Conservation (phyloP, 2,113 vertebrate species). For the Mobula birostris region DNA sequence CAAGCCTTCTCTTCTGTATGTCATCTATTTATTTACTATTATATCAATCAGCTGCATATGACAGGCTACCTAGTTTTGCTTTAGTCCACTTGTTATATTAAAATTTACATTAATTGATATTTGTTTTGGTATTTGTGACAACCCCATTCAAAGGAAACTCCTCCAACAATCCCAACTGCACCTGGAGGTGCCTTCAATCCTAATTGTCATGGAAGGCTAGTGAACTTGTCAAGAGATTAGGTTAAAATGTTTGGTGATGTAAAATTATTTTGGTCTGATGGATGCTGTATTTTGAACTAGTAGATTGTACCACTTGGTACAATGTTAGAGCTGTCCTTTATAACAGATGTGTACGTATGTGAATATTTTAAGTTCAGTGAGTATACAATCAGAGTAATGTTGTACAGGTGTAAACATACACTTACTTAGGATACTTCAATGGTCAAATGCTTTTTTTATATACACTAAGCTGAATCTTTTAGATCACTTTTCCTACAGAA, state of each 20-base stretch:
- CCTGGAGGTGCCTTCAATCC: no score
- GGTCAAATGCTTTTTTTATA: neutral
- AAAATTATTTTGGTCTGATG: neutral
- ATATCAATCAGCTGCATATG: no score
- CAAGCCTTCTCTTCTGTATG: no score
- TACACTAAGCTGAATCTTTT: neutral
- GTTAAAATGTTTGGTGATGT: neutral
- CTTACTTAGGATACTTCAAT: neutral
- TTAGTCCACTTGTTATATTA: neutral
- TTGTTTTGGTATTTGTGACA: no score
- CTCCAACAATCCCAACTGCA: no score
- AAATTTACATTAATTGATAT: neutral
- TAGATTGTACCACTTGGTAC: neutral
- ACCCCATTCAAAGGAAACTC: no score
- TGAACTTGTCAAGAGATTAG: no score
- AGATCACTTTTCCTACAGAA: neutral
- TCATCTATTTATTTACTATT: no score
- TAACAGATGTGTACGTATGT: neutral
- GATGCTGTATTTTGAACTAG: neutral
- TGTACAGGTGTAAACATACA: no score
- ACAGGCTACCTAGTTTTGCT: neutral
- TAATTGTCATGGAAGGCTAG: no score
- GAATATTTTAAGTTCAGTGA: neutral
- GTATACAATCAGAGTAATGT: neutral
- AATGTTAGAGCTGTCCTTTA: neutral